Conservation (phyloP, 1,140 invertebrate species). For the Pseudoatta argentina region DNA sequence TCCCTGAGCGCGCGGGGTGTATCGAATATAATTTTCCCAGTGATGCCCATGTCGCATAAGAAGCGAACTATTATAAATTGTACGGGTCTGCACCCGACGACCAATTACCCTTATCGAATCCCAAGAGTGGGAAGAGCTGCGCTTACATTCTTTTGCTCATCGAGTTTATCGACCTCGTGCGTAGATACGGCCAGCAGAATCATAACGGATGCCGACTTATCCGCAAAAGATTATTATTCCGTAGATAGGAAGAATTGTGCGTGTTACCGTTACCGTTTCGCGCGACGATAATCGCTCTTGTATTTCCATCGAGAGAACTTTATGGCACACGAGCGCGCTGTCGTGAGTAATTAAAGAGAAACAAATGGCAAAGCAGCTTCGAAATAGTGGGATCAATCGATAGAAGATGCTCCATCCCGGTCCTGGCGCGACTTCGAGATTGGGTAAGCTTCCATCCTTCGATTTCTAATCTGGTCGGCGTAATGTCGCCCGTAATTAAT, state of each 20-base stretch:
- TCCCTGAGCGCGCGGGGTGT: constrained; percentile 22
- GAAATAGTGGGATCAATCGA: constrained; percentile 36
- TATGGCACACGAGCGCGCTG: not conserved
- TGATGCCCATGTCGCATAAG: constrained; percentile 36
- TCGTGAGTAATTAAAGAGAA: constrained; percentile 67
- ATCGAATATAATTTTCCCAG: constrained; percentile 50
- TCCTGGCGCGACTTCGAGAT: constrained; percentile 61
- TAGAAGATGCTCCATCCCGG: constrained; percentile 40
- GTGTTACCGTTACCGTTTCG: constrained; percentile 44
- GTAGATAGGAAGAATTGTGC: not conserved
- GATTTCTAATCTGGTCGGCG: constrained; percentile 85
- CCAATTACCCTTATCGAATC: constrained; percentile 50
- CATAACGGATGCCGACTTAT: constrained; percentile 37
- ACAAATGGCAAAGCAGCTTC: constrained; percentile 17
- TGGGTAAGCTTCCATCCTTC: constrained; percentile 72
- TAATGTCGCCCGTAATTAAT: constrained; percentile 86
- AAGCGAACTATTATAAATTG: constrained; percentile 50
- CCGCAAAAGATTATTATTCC: constrained; percentile 54
- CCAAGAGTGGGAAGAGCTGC: not conserved
- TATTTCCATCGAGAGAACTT: constrained; percentile 56
- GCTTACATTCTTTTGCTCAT: constrained; percentile 1
- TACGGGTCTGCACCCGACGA: not conserved
- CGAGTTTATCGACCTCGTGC: constrained; percentile 50
- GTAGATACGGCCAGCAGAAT: constrained; percentile 20
- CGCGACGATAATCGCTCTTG: constrained; percentile 37